Percentiles rank a stretch among this genome's conserved stretches.
Conservation (phyloP, 2,888 invertebrate species). For the Leucania comma region DNA sequence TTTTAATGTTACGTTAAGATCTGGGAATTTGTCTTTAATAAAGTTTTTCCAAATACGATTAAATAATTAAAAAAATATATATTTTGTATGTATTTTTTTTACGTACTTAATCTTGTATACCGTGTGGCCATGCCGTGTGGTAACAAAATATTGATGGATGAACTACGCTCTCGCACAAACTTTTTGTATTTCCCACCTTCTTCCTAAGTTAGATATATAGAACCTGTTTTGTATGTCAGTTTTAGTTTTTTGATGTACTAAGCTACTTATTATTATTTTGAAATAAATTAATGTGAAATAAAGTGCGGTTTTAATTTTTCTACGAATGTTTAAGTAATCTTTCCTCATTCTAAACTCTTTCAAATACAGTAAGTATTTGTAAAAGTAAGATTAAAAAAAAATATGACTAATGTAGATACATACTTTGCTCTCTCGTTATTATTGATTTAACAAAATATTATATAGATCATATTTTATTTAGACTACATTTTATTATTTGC, state of each 20-base stretch:
- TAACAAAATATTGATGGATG: background rate
- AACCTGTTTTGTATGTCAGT: slow-evolving; percentile 68
- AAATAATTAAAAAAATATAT: background rate
- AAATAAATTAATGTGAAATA: slow-evolving; percentile 65
- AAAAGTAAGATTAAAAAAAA: background rate
- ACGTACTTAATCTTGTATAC: background rate
- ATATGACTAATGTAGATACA: too few relatives aligned
- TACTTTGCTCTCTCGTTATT: background rate
- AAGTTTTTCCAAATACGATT: slow-evolving; percentile 10
- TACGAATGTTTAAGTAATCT: background rate
- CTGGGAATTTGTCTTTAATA: slow-evolving; percentile 4
- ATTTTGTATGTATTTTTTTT: background rate
- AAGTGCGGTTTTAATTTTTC: background rate
- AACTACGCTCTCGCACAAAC: slow-evolving; percentile 53
- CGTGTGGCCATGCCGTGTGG: background rate
- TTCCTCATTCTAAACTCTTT: background rate
- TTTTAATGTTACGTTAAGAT: slow-evolving; percentile 5
- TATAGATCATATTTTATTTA: background rate
- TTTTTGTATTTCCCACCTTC: slow-evolving; percentile 70
- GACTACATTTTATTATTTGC: too few relatives aligned
- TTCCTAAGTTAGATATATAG: slow-evolving; percentile 60
- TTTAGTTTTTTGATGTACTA: slow-evolving; percentile 60
- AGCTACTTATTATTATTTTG: slow-evolving; percentile 56
- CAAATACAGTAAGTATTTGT: too few relatives aligned
- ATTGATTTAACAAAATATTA: background rate